phyloP scores from a whole-genome alignment of 2,797 vertebrate genomes.

The Aldrovandia affinis region DNA sequence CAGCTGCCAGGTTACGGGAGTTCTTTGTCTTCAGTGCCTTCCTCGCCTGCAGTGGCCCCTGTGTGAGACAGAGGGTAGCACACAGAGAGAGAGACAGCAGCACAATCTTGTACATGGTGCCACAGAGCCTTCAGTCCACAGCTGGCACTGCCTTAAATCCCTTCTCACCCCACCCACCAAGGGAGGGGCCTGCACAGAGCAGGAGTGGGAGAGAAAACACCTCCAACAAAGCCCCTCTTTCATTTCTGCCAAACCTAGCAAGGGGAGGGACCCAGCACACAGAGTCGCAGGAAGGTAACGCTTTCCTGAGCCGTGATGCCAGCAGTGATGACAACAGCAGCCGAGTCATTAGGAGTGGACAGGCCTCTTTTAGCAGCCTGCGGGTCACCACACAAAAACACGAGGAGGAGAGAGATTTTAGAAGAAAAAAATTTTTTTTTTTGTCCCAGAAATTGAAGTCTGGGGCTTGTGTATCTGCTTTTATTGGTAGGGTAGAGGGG shows the following conservation, averaged over 20 bases:
- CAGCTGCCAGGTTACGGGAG: not conserved
- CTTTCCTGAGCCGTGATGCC: not conserved
- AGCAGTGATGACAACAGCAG: not conserved
- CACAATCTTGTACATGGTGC: not conserved
- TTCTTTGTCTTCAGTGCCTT: not conserved
- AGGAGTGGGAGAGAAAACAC: not conserved
- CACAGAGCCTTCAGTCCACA: not conserved
- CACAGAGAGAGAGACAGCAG: not conserved
- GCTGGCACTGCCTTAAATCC: not conserved
- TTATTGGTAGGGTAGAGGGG: too few species aligned
- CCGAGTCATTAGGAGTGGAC: not conserved
- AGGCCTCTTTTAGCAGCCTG: not conserved
- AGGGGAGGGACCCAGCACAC: not conserved
- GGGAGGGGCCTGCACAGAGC: not conserved
- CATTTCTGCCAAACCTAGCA: not conserved
- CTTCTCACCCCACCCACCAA: not conserved
- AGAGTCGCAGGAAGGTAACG: not conserved
- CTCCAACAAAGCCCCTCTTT: slow-evolving; percentile 5
- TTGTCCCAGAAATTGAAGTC: not conserved
- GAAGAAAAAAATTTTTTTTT: not conserved
- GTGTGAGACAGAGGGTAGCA: not conserved
- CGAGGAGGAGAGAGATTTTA: not conserved
- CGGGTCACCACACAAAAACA: not conserved
- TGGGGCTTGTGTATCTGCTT: not conserved
- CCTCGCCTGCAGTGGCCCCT: not conserved